phyloP scores from a whole-genome alignment of 2,797 vertebrate species.

The Urosaurus nigricauda region DNA sequence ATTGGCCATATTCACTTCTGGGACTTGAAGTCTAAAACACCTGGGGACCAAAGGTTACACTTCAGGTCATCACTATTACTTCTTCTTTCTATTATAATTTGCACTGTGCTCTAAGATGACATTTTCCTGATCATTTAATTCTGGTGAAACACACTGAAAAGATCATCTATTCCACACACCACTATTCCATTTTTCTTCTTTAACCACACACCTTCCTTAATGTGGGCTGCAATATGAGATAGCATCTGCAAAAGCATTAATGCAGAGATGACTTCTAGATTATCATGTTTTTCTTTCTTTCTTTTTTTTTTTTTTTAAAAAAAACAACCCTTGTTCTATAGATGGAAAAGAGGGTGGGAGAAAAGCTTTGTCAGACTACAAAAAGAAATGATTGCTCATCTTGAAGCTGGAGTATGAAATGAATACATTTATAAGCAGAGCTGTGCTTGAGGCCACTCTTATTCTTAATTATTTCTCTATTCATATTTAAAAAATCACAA shows the following conservation, averaged over 20 bases:
- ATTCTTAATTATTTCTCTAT: slow-evolving; percentile 61
- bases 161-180: slow-evolving; percentile 11
- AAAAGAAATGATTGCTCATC: slow-evolving; percentile 64
- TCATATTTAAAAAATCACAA: slow-evolving; percentile 54
- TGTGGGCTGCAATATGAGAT: too few relatives aligned
- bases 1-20: too few relatives aligned
- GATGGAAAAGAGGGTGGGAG: slow-evolving; percentile 14
- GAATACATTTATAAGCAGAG: slow-evolving; percentile 49
- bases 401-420: slow-evolving; percentile 37
- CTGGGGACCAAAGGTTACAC: too few relatives aligned
- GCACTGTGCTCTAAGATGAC: not conserved
- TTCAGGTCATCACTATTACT: not conserved
- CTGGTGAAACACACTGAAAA: too few relatives aligned
- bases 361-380: slow-evolving; percentile 60
- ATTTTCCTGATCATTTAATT: slow-evolving; percentile 26
- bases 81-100: too few relatives aligned
- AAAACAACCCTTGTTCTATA: not conserved
- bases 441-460: slow-evolving; percentile 45
- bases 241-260: slow-evolving; percentile 34
- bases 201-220: not conserved
- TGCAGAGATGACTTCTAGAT: slow-evolving; percentile 51
- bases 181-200: slow-evolving; percentile 10
- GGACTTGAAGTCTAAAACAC: too few relatives aligned
- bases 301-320: too few relatives aligned
- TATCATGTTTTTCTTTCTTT: not conserved